Evolutionary conservation across 2,888 invertebrate species (phyloP).

Genomic region (Mechanitis mazaeus): DNA sequence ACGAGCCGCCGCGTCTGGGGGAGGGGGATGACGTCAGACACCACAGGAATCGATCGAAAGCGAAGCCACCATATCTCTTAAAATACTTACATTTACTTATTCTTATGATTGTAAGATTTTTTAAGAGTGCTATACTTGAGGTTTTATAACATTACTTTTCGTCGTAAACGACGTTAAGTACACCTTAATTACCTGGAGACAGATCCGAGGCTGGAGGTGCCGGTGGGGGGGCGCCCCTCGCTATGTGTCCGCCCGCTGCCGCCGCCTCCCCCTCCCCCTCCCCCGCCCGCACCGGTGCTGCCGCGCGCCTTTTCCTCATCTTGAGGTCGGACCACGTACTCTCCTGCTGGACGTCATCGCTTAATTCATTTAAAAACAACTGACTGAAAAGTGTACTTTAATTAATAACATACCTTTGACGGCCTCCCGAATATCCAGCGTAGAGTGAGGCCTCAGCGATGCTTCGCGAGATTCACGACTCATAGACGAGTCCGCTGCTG

Average conservation of each 20-base stretch:
- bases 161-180: too few species aligned
- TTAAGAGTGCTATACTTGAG: too few species aligned
- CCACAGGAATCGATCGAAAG: too few species aligned
- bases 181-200: constrained; percentile 40
- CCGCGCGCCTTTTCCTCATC: constrained; percentile 70
- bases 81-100: too few species aligned
- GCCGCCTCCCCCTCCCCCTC: constrained; percentile 49
- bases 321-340: constrained; percentile 78
- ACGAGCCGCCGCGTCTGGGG: constrained; percentile 34
- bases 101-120: too few species aligned
- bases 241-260: constrained; percentile 70
- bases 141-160: too few species aligned
- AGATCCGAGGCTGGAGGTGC: constrained; percentile 53
- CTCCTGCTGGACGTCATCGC: constrained; percentile 57
- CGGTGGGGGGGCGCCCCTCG: constrained; percentile 47
- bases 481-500: constrained; percentile 15
- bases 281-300: constrained; percentile 49
- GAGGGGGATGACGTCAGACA: too few species aligned
- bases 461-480: constrained; percentile 1
- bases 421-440: constrained; percentile 76
- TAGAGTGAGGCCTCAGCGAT: constrained; percentile 27
- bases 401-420: constrained; percentile 66
- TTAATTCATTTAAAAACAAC: neutral
- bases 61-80: too few species aligned
- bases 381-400: neutral